Percentiles rank a stretch among this genome's conserved stretches.
These are phyloP conservation scores for Montipora capitata DNA, from an alignment of 92 coral and sea anemone species.

Conservation along the genomic window DNA sequence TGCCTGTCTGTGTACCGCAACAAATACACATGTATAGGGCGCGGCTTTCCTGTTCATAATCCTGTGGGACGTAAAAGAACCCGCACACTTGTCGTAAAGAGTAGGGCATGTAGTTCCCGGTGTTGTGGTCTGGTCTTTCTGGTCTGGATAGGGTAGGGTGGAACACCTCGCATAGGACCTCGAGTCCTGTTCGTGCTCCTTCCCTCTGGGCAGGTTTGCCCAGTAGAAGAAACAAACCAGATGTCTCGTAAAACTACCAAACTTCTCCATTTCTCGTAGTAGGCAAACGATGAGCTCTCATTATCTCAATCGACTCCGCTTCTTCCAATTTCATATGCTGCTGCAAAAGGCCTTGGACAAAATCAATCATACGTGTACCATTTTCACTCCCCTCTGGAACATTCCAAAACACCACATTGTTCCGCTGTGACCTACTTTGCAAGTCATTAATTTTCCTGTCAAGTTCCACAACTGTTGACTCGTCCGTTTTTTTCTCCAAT, in stretches of 20 bases:
- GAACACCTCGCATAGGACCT: too few relatives aligned
- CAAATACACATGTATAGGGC: slow-evolving; percentile 2
- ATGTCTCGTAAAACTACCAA: too few relatives aligned
- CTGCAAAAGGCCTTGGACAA: slow-evolving; percentile 6
- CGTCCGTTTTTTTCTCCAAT: too few relatives aligned
- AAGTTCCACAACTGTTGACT: not conserved
- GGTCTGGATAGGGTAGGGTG: too few relatives aligned
- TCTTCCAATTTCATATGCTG: slow-evolving; percentile 18
- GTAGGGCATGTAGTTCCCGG: too few relatives aligned
- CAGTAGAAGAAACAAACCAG: too few relatives aligned
- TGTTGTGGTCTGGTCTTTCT: too few relatives aligned
- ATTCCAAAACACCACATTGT: not conserved
- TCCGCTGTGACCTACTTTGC: not conserved
- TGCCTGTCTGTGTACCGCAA: too few relatives aligned
- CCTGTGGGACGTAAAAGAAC: too few relatives aligned
- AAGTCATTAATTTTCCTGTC: not conserved
- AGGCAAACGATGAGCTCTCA: slow-evolving; percentile 34
- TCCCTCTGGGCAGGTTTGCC: too few relatives aligned
- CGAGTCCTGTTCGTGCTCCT: too few relatives aligned
- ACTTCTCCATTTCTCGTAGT: slow-evolving; percentile 1
- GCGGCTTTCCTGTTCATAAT: slow-evolving; percentile 17
- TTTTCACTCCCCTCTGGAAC: slow-evolving; percentile 19
- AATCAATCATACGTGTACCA: not conserved
- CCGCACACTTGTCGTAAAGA: too few relatives aligned
- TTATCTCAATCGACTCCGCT: not conserved